A percentile compares a stretch with the other conserved stretches of the same genome.
phyloP scores from a whole-genome alignment of 2,113 vertebrate genomes.

The Phrynosoma blainvillii region DNA sequence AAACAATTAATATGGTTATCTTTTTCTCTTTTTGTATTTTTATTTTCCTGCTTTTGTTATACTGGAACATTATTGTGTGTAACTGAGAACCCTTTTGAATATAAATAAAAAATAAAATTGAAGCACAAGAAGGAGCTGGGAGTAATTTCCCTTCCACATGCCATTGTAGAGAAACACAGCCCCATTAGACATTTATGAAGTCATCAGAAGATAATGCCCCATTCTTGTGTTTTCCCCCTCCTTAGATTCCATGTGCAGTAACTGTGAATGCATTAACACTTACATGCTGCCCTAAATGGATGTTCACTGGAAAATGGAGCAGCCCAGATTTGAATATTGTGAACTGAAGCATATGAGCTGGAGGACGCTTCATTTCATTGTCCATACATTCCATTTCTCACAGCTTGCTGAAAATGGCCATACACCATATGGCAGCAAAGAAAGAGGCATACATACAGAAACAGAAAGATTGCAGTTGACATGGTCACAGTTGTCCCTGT shows the following conservation, averaged over 20 bases:
- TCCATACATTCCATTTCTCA: neutral
- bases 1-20: no score
- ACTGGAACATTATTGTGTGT: no score
- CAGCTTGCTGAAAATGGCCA: fast-evolving
- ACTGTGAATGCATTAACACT: constrained; percentile 4
- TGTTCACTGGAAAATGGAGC: constrained; percentile 18
- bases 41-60: no score
- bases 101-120: neutral
- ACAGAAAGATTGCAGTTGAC: neutral
- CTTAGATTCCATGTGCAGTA: neutral
- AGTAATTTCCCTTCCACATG: neutral
- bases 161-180: constrained; percentile 3
- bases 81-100: no score
- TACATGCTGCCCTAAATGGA: neutral
- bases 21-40: no score
- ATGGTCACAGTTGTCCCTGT: neutral
- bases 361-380: constrained; percentile 21
- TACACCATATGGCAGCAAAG: neutral
- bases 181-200: fast-evolving
- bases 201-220: neutral
- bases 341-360: constrained; percentile 30
- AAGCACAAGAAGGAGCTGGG: constrained; percentile 15
- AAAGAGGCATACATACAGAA: neutral
- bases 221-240: fast-evolving
- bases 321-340: constrained; percentile 31